These are phyloP conservation scores for Lamprotornis superbus DNA, from an alignment of 2,113 vertebrate species.

Conservation along the genomic window DNA sequence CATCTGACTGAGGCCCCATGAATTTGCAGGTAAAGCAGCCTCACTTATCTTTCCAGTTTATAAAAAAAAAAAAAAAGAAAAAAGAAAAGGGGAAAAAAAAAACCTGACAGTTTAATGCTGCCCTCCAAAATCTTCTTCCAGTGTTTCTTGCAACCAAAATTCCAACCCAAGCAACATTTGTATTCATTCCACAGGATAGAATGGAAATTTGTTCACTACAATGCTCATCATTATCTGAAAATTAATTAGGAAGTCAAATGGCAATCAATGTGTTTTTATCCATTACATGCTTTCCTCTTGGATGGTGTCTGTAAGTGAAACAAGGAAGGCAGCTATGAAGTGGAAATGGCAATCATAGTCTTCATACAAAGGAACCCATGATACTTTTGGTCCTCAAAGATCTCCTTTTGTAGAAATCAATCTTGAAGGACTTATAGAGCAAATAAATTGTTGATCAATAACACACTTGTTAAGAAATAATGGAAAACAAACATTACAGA, in stretches of 20 bases:
- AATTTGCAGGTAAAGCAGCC: neutral
- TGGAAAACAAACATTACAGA: neutral
- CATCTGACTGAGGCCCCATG: neutral
- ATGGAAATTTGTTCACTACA: neutral
- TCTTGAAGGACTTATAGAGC: neutral
- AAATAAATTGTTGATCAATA: neutral
- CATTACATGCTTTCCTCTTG: neutral
- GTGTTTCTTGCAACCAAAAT: neutral
- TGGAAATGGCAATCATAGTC: neutral
- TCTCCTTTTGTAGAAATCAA: neutral
- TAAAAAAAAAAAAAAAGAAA: neutral
- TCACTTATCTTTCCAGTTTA: neutral
- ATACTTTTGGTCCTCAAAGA: neutral
- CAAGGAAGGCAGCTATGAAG: neutral
- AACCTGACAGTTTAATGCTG: neutral
- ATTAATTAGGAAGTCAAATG: neutral
- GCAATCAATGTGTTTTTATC: neutral
- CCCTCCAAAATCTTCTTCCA: neutral
- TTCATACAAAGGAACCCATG: neutral
- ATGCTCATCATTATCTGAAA: neutral
- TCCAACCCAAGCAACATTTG: neutral
- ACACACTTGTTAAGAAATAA: neutral
- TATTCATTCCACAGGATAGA: neutral
- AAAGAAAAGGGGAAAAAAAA: rapidly evolving
- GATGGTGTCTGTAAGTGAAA: neutral